These are phyloP conservation scores for Perizoma affinitatum DNA, from an alignment of 2,888 invertebrate genomes.

Conservation along the genomic window DNA sequence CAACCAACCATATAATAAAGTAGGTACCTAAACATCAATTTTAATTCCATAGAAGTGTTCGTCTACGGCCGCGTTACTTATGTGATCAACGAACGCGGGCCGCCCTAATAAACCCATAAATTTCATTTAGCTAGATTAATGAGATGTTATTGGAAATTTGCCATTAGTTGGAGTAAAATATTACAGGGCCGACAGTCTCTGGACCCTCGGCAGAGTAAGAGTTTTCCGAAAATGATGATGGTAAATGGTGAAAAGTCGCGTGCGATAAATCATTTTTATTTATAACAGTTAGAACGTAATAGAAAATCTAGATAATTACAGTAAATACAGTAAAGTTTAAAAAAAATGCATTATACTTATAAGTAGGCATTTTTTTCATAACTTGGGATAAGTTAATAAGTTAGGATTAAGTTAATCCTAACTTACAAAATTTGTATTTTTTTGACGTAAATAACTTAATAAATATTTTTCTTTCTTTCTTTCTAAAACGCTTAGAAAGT, in stretches of 20 bases:
- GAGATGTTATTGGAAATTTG: conserved; percentile 77
- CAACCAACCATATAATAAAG: conserved; percentile 6
- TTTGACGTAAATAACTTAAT: no score
- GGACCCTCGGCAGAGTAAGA: conserved; percentile 38
- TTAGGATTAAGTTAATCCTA: no score
- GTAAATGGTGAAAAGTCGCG: conserved; percentile 9
- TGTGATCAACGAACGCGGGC: conserved; percentile 65
- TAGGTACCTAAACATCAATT: conserved; percentile 21
- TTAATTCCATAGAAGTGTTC: conserved; percentile 40
- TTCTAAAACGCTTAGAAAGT: neutral
- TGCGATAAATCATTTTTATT: no score
- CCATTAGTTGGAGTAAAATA: conserved; percentile 63
- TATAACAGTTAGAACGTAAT: no score
- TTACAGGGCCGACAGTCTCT: conserved; percentile 31
- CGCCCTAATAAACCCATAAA: conserved; percentile 80
- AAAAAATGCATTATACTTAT: no score
- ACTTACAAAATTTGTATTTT: no score
- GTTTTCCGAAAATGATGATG: conserved; percentile 33
- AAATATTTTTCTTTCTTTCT: no score
- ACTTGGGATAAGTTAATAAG: no score
- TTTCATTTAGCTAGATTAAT: conserved; percentile 81
- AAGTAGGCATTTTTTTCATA: no score
- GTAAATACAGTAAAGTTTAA: no score
- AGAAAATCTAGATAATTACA: no score
- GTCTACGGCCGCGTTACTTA: conserved; percentile 59